phyloP scores from a whole-genome alignment of 2,113 vertebrate genomes.

The Ctenomys sociabilis region DNA sequence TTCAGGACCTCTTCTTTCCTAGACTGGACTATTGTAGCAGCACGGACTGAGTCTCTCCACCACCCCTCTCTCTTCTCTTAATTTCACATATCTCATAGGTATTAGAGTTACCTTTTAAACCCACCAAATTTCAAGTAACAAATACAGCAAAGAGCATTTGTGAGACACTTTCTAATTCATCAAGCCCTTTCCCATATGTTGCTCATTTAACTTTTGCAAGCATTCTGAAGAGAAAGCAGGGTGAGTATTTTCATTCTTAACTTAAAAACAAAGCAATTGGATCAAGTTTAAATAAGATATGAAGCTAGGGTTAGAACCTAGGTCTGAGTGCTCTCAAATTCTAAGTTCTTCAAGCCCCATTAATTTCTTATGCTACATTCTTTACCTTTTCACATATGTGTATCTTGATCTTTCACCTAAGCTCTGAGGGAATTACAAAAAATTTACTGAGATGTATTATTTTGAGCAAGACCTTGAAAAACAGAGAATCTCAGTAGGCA shows the following conservation, averaged over 20 bases:
- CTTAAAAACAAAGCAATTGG: not conserved
- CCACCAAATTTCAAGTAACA: not conserved
- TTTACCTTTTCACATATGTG: not conserved
- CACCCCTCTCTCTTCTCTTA: not conserved
- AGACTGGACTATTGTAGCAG: not conserved
- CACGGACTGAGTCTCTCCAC: not conserved
- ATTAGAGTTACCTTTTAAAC: not conserved
- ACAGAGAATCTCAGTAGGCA: not conserved
- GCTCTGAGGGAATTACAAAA: not conserved
- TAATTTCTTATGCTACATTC: not conserved
- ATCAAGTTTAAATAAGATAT: not conserved
- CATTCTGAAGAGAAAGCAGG: not conserved
- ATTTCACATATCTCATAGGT: not conserved
- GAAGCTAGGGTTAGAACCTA: not conserved
- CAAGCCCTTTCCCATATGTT: not conserved
- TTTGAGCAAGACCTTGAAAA: constrained; percentile 23
- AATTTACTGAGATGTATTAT: not conserved
- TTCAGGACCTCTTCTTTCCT: not conserved
- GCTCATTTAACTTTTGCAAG: not conserved
- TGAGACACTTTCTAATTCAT: not conserved
- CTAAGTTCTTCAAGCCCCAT: not conserved
- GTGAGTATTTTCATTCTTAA: not conserved
- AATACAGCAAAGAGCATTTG: not conserved
- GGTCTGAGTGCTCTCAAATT: not conserved
- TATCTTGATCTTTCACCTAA: not conserved